Conservation (phyloP, 2,113 vertebrate genomes). For the Myotis lucifugus region DNA sequence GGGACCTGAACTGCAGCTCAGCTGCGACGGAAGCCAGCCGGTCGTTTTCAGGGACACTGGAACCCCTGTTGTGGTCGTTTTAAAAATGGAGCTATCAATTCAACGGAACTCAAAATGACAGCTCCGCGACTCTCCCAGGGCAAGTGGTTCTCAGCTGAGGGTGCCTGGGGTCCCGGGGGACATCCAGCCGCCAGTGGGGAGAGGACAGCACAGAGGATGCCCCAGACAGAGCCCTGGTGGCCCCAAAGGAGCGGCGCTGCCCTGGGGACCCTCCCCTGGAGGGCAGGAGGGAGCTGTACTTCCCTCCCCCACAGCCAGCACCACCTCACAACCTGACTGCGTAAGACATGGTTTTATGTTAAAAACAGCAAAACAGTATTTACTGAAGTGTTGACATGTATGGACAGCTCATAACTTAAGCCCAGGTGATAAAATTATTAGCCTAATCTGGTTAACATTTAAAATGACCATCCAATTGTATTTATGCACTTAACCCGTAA, state of each 20-base stretch:
- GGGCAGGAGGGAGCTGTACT: rapidly evolving
- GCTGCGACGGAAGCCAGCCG: slow-evolving; percentile 94
- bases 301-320: neutral
- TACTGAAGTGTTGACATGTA: neutral
- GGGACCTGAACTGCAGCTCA: slow-evolving; percentile 95
- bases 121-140: neutral
- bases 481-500: neutral
- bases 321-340: neutral
- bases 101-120: neutral
- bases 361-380: neutral
- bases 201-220: neutral
- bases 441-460: neutral
- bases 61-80: slow-evolving; percentile 86
- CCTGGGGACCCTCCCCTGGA: neutral
- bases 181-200: neutral
- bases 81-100: neutral
- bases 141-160: neutral
- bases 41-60: slow-evolving; percentile 96
- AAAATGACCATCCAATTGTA: neutral
- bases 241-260: rapidly evolving
- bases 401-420: neutral
- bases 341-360: neutral
- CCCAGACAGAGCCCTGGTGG: neutral
- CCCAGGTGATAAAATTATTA: neutral
- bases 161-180: neutral